Base-by-base conservation (phyloP, 2,888 invertebrate genomes). In the Falcaria lacertinaria region DNA sequence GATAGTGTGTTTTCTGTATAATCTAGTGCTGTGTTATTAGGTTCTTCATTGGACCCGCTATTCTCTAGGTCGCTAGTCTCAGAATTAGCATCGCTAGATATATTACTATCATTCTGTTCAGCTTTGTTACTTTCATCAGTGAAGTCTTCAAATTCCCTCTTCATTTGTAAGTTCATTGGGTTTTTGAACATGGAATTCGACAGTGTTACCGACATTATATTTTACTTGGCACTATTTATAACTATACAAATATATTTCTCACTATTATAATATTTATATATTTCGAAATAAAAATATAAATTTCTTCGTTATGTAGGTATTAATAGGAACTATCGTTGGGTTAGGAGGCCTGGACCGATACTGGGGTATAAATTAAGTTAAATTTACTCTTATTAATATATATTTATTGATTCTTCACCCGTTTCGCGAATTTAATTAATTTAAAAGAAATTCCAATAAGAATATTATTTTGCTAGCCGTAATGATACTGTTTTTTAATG, bases 271-370 rank as follows among this genome's bases (percentile, higher is more conserved):
- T 64, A 70, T 76, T 68, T 77, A 74, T 73, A 69, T 71, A 75
- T 79, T 69, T 61, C 66, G 60, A 83, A 84, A 80, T 74, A 80
- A 86, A 82, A 85, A 86, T 87, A 87, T 80, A 78, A 81, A 81
- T 85, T 69, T 83, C 76, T 86, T 78, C 72, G 71, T 83, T 85
- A 80, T 71, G 71, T 89, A 90, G 90, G 89, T 90, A 90, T 78
- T 87, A 73, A 69, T 90, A 90, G 90, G 90, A 90, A 90, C 90
- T 90, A 88, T 90, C 90, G 90, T 90, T 90, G 88, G 88, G 75
- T 84, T 74, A 77, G 82, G 85, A 83, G 85, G 81, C 77, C 86
- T 88, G 87, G 74, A 81, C 71, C 76, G 52, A 71, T 68, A 68
- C 64, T 73, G 57, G 36, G 59, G 59, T 51, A 43, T 44, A 41